These are phyloP conservation scores for Australoheros scitulus DNA, from an alignment of 2,113 vertebrate genomes.

Conservation along the genomic window DNA sequence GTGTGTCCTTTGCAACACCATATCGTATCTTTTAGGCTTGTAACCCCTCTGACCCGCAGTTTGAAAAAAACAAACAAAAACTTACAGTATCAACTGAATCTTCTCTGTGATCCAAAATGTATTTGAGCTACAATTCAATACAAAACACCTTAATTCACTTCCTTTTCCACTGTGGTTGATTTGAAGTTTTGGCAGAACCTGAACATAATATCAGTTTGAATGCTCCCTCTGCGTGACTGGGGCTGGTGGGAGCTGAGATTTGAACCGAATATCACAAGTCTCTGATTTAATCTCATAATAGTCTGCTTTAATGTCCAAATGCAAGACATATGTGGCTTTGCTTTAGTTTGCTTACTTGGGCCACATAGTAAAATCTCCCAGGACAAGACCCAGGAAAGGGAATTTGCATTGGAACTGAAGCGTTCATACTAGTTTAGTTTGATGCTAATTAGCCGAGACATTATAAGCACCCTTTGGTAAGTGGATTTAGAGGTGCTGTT, in stretches of 20 bases:
- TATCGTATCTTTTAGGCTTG: background rate
- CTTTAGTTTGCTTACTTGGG: constrained; percentile 61
- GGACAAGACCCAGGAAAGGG: constrained; percentile 62
- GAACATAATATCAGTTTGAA: constrained; percentile 58
- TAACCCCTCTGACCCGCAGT: constrained; percentile 13
- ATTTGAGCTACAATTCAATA: constrained; percentile 29
- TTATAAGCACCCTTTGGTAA: constrained; percentile 58
- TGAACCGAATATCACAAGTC: constrained; percentile 77
- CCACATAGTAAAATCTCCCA: constrained; percentile 61
- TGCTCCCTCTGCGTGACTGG: constrained; percentile 75
- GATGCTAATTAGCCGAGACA: constrained; percentile 71
- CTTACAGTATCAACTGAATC: constrained; percentile 4
- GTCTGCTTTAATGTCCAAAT: constrained; percentile 80
- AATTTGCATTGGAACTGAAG: constrained; percentile 68
- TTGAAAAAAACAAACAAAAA: background rate
- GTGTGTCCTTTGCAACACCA: background rate
- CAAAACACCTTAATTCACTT: constrained; percentile 55
- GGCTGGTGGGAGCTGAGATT: constrained; percentile 68
- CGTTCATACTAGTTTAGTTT: constrained; percentile 67
- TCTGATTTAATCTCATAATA: constrained; percentile 82
- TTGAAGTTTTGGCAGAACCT: constrained; percentile 46
- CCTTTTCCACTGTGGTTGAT: constrained; percentile 27
- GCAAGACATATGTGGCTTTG: constrained; percentile 77
- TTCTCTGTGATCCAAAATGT: background rate
- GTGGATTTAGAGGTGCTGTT: constrained; percentile 41